Conservation (phyloP, 2,113 vertebrate genomes). For the Meles meles region DNA sequence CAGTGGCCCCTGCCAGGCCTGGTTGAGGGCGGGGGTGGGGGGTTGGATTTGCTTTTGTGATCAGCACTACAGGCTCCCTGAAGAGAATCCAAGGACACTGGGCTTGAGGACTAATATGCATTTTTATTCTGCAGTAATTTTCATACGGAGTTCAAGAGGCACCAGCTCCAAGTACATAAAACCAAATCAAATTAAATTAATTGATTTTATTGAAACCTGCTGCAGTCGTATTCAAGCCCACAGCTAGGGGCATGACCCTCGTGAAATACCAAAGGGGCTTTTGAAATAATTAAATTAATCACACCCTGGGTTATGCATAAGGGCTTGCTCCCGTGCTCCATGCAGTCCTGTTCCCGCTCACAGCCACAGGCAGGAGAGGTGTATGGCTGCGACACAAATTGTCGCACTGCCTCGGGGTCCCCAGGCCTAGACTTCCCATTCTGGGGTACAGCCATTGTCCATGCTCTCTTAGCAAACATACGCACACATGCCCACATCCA, state of each 20-base stretch:
- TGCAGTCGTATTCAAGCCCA: conserved; percentile 67
- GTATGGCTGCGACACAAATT: not conserved
- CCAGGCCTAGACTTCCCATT: not conserved
- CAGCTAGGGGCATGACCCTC: conserved; percentile 67
- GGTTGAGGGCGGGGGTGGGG: not conserved
- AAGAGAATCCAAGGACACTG: conserved; percentile 61
- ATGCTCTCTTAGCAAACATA: not conserved
- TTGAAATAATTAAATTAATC: conserved; percentile 77
- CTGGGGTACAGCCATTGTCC: not conserved
- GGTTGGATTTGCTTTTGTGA: not conserved
- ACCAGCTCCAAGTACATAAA: conserved; percentile 74
- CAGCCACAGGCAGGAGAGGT: not conserved
- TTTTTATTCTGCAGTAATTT: conserved; percentile 77
- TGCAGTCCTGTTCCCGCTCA: not conserved
- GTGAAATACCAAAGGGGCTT: conserved; percentile 71
- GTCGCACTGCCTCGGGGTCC: not conserved
- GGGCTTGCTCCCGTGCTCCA: not conserved
- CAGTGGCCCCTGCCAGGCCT: not conserved
- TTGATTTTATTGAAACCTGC: conserved; percentile 78
- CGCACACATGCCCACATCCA: rapidly evolving
- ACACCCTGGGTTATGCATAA: conserved; percentile 48
- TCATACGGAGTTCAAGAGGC: conserved; percentile 75
- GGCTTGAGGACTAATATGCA: conserved; percentile 58
- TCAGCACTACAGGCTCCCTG: not conserved
- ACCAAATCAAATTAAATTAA: conserved; percentile 79